Evolutionary conservation across 2,797 vertebrate genomes (phyloP), one percentile per base, ranked within the genome.

Genomic region (Geotrypetes seraphini): DNA sequence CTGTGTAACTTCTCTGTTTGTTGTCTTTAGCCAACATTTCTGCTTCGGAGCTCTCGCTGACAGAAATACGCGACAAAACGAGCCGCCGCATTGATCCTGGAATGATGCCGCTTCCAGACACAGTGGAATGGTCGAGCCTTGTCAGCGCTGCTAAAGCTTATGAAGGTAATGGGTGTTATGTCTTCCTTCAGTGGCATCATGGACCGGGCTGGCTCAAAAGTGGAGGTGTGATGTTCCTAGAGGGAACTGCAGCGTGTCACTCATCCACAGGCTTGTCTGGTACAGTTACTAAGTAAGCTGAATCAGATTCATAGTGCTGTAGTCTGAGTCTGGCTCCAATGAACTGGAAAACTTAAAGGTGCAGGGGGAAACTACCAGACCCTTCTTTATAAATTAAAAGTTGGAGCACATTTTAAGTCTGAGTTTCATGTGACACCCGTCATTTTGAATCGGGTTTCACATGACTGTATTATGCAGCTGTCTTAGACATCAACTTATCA

Each of bases 71-170:
- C 47, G 89, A 92, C 63, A 85, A 86, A 48, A 78, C 84, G 0
- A 57, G 87, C 22, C 72, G 83, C 28, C 78, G 86, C 18, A 67
- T 88, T 0, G 90, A 93, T 33, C 88, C 88, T 0, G 86, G 87
- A 1, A 79, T 96, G 60, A 92, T 96, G 89, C 92, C 91, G 0
- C 81, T 96, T 5, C 92, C 92, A 0, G 91, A 95, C 66, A 88
- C 90, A 0, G 89, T 88, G 3, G 88, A 96, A 66, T 96, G 92
- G 92, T 80, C 91, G 66, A 96, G 89, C 48, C 70, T 96, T 29
- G 92, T 96, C 36, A 91, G 58, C 0, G 92, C 88, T 1, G 92
- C 92, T 36, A 92, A 92, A 61, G 91, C 86, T 4, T 96, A 85
- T 0, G 91, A 95, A 84, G 92, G 92, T 93, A 61, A 31, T 36